Evolutionary conservation across 2,888 invertebrate genomes (phyloP).

Genomic region (Archips crataeganus): DNA sequence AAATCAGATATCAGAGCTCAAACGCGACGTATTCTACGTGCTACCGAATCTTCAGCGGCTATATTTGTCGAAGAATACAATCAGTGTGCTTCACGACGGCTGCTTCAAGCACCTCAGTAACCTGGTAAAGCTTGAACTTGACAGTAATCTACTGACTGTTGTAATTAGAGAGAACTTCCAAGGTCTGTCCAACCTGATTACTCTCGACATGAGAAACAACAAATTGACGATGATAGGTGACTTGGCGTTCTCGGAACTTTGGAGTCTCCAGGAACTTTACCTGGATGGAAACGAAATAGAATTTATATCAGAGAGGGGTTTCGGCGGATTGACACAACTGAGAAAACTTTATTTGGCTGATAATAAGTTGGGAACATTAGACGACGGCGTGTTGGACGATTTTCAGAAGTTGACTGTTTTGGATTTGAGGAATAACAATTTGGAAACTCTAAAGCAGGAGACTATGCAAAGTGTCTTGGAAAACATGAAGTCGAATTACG

Average conservation of each 20-base stretch:
- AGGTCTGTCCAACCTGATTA: constrained; percentile 90
- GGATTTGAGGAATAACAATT: constrained; percentile 91
- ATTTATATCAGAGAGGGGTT: constrained; percentile 91
- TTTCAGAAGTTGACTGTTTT: constrained; percentile 90
- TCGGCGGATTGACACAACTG: constrained; percentile 91
- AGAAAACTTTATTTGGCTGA: constrained; percentile 90
- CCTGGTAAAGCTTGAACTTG: constrained; percentile 92
- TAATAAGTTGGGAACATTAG: constrained; percentile 90
- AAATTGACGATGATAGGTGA: constrained; percentile 93
- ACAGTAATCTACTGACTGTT: constrained; percentile 90
- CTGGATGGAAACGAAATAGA: constrained; percentile 90
- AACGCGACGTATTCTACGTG: constrained; percentile 90
- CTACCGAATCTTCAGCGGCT: constrained; percentile 90
- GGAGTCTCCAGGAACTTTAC: constrained; percentile 89
- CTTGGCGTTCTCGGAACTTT: constrained; percentile 92
- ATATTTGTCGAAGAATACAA: constrained; percentile 93
- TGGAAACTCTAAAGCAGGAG: constrained; percentile 91
- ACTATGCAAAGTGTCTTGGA: constrained; percentile 90
- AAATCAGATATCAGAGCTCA: constrained; percentile 91
- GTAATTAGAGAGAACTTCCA: constrained; percentile 92
- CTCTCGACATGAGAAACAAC: constrained; percentile 91
- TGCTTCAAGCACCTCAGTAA: constrained; percentile 91
- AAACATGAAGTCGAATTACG: constrained; percentile 89
- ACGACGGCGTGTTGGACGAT: constrained; percentile 89
- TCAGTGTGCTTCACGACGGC: constrained; percentile 94